Evolutionary conservation across 64 coral and sea anemone genomes (phyloP).

Genomic region (Actinia tenebrosa): DNA sequence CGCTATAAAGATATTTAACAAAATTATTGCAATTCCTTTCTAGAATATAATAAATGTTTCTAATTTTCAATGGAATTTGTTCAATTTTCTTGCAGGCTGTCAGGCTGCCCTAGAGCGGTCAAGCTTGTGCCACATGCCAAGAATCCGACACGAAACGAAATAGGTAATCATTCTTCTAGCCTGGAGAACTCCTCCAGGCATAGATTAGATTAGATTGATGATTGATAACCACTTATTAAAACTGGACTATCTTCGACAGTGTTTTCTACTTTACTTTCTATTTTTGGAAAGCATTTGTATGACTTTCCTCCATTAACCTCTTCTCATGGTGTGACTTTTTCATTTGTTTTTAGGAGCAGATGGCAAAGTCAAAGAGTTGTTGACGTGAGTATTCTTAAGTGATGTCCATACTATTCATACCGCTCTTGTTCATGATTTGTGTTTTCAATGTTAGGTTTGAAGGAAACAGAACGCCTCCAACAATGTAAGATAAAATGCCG

Average conservation of each 20-base stretch:
- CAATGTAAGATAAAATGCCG: slow-evolving; percentile 8
- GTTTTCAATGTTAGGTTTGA: slow-evolving; percentile 17
- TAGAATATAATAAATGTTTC: background rate
- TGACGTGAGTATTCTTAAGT: slow-evolving; percentile 11
- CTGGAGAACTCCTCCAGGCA: background rate
- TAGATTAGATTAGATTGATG: background rate
- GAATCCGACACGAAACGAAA: slow-evolving; percentile 42
- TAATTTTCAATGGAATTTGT: background rate
- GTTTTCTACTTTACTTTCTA: background rate
- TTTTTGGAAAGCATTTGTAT: background rate
- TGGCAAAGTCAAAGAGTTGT: slow-evolving; percentile 56
- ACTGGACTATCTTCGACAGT: background rate
- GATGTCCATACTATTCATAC: background rate
- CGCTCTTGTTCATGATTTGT: slow-evolving; percentile 16
- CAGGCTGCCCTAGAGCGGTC: slow-evolving; percentile 57
- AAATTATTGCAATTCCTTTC: background rate
- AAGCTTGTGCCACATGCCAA: slow-evolving; percentile 41
- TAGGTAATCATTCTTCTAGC: slow-evolving; percentile 33
- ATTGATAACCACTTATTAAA: background rate
- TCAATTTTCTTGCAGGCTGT: slow-evolving; percentile 30
- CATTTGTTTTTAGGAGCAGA: slow-evolving; percentile 34
- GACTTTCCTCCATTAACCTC: background rate
- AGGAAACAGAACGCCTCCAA: slow-evolving; percentile 10
- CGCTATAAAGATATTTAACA: slow-evolving; percentile 24
- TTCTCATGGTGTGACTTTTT: background rate